Conservation (phyloP, 2,797 vertebrate species). For the Hippoglossus hippoglossus region DNA sequence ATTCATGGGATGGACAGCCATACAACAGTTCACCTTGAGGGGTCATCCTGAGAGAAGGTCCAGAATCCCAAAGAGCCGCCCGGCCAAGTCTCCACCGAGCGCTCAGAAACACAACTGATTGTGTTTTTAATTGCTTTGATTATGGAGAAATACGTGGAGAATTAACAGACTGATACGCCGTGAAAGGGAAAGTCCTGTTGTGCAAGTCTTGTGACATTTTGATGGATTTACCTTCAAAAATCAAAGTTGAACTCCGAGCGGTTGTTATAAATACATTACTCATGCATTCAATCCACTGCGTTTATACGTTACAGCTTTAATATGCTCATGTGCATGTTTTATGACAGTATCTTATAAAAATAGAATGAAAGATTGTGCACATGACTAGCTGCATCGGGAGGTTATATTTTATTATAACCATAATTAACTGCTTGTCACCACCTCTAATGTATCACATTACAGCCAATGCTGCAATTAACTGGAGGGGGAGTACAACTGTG, state of each 20-base stretch:
- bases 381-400: background rate
- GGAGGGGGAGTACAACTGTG: conserved; percentile 18
- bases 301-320: conserved; percentile 31
- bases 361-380: conserved; percentile 1
- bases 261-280: conserved; percentile 28
- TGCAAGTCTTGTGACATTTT: conserved; percentile 33
- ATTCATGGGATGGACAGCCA: conserved; percentile 77
- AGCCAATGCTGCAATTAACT: conserved; percentile 27
- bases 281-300: conserved; percentile 11
- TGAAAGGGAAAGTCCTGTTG: conserved; percentile 29
- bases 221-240: conserved; percentile 54
- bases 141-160: conserved; percentile 72
- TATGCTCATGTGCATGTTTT: conserved; percentile 22
- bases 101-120: conserved; percentile 80
- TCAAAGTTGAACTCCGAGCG: conserved; percentile 31
- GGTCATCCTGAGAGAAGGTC: conserved; percentile 76
- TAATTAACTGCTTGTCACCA: conserved; percentile 28
- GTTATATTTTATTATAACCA: conserved; percentile 20
- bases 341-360: conserved; percentile 17
- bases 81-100: conserved; percentile 66
- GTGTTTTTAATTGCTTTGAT: conserved; percentile 84
- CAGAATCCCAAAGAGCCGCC: conserved; percentile 80
- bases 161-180: conserved; percentile 57
- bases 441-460: conserved; percentile 32
- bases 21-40: conserved; percentile 86